Conservation (phyloP, 2,113 vertebrate species). For the Pagrus major region DNA sequence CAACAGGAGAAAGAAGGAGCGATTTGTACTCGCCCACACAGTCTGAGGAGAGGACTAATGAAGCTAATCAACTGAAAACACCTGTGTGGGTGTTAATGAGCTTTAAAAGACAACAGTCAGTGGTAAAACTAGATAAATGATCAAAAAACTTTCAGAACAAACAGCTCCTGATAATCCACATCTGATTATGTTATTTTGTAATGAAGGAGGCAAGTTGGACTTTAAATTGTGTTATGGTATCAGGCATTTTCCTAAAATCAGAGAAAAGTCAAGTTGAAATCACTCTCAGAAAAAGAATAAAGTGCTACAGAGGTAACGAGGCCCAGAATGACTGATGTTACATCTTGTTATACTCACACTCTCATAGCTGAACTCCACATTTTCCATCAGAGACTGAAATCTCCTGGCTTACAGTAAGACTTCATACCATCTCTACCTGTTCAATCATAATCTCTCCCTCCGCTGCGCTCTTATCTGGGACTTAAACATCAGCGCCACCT, state of each 20-base stretch:
- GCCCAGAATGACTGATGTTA: not conserved
- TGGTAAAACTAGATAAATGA: no score
- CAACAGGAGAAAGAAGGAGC: not conserved
- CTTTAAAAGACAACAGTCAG: not conserved
- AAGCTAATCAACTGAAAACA: slow-evolving; percentile 9
- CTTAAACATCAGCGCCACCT: not conserved
- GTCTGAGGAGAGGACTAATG: not conserved
- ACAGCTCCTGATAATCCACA: not conserved
- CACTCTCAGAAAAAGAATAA: not conserved
- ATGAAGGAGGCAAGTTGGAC: no score
- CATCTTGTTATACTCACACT: not conserved
- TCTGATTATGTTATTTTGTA: not conserved
- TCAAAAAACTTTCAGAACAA: not conserved
- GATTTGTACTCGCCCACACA: not conserved
- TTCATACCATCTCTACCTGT: not conserved
- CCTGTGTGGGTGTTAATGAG: not conserved
- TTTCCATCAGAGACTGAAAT: slow-evolving; percentile 12
- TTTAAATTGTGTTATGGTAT: no score
- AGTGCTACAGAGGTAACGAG: not conserved
- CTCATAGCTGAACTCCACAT: not conserved
- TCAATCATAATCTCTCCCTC: not conserved
- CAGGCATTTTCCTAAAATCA: not conserved
- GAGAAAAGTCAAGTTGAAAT: not conserved
- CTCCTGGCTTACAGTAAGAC: not conserved
- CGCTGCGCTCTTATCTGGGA: not conserved